A percentile compares a stretch with the other conserved stretches of the same genome.
phyloP scores from a whole-genome alignment of 2,113 vertebrate genomes.

The Odobenus rosmarus region DNA sequence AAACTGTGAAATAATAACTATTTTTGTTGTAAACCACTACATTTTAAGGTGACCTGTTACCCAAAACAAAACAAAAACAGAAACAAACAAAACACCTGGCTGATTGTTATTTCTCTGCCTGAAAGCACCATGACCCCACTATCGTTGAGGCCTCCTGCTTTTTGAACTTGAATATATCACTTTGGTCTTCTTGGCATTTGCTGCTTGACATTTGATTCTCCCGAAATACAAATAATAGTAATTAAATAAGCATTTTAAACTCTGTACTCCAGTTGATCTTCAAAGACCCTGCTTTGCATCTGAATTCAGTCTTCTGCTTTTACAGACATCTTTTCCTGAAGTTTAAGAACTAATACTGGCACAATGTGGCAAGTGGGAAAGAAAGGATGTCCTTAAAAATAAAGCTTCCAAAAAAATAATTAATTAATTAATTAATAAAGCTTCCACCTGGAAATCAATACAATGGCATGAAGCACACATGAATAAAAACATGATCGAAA shows the following conservation, averaged over 20 bases:
- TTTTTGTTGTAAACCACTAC: not conserved
- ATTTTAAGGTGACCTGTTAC: not conserved
- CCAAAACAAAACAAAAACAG: not conserved
- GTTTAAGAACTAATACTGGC: constrained; percentile 50
- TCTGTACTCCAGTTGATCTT: constrained; percentile 19
- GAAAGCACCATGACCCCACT: not conserved
- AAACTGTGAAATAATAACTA: not conserved
- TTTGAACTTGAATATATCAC: not conserved
- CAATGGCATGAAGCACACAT: not conserved
- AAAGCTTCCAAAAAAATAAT: not conserved
- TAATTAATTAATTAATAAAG: constrained; percentile 5
- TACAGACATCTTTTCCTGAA: not conserved
- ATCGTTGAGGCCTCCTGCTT: not conserved
- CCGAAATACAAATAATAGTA: constrained; percentile 52
- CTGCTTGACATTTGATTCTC: constrained; percentile 28
- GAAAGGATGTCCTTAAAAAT: constrained; percentile 56
- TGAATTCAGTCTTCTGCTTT: constrained; percentile 16
- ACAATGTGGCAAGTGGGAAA: constrained; percentile 36
- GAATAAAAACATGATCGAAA: constrained; percentile 57
- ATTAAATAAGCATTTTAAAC: constrained; percentile 37
- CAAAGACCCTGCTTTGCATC: constrained; percentile 25
- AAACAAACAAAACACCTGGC: not conserved
- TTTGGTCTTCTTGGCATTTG: not conserved
- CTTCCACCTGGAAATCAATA: constrained; percentile 57
- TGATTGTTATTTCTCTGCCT: not conserved